Base-by-base conservation (phyloP, 1,140 invertebrate genomes). In the Anastrepha ludens region DNA sequence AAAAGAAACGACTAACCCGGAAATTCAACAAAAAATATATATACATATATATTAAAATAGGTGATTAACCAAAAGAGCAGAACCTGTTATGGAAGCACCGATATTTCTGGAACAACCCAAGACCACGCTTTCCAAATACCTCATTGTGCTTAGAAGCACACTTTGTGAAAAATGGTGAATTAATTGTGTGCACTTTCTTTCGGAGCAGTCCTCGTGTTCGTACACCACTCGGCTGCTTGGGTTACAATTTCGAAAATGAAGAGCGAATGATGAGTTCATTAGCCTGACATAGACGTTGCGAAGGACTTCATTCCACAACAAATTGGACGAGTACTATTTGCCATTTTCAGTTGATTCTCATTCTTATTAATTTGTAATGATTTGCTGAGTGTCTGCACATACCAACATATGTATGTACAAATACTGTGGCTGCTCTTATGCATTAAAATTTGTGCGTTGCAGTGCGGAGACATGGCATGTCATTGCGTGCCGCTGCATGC, bases 191-290 rank as follows among this genome's bases (percentile, higher is more conserved):
- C 29, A 1, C 29, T 1, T 29, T 29, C 29, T 29, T 29, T 29
- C 29, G 29, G 29, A 29, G 1, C 29, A 29, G 29, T 29, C 29
- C 29, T 29, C 1, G 1, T 29, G 29, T 29, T 29, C 1, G 5
- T n/a, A 1, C 5, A 55, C 6, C 47, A n/a, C 17, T 50, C 9
- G 17, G n/a, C 74, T 8, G 3, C n/a, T 81, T 81, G 74, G 11
- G 74, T 81, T 81, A 50, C 74, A 81, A 81, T 55, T 13, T n/a
- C 74, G 74, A 81, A 81, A 81, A 81, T 81, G 74, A 81, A 81
- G n/a, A 81, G 47, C 55, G 74, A 55, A 81, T 81, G 74, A 81
- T 81, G 74, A 58, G 74, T 81, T 81, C 74, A 81, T 81, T 81
- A 81, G 74, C 74, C 74, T 47, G 74, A 58, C 9, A 15, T 50